Percentiles rank a stretch among this genome's conserved stretches.
These are phyloP conservation scores for Megaceryle torquata DNA, from an alignment of 2,113 vertebrate genomes.

Conservation along the genomic window DNA sequence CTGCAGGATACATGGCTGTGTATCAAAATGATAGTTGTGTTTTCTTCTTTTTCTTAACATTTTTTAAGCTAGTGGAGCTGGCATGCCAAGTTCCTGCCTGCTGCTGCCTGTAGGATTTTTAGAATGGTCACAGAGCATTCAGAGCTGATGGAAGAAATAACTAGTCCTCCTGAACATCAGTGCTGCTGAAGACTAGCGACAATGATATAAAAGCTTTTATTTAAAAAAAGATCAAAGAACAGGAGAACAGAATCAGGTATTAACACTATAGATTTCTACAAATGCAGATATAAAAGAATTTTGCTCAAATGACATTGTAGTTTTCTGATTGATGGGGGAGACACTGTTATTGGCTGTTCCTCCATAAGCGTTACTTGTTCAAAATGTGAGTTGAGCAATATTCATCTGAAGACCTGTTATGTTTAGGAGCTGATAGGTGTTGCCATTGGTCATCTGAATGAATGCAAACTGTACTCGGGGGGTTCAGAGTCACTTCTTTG, in stretches of 20 bases:
- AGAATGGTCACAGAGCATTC: not conserved
- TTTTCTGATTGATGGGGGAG: not conserved
- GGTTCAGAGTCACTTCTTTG: not conserved
- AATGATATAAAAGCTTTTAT: not conserved
- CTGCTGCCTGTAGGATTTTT: conserved; percentile 2
- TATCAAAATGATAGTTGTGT: not conserved
- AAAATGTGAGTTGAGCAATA: not conserved
- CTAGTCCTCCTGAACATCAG: not conserved
- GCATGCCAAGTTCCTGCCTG: not conserved
- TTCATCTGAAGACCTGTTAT: not conserved
- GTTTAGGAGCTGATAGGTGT: not conserved
- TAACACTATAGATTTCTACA: not conserved
- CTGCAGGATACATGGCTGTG: not conserved
- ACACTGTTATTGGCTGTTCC: not conserved
- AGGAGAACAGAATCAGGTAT: not conserved
- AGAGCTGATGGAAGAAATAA: not conserved
- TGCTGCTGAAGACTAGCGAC: not conserved
- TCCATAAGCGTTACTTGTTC: not conserved
- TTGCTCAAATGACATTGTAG: not conserved
- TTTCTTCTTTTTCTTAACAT: not conserved
- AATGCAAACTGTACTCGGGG: not conserved
- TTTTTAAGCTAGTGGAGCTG: not conserved
- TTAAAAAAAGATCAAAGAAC: not conserved
- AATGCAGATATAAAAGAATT: not conserved
- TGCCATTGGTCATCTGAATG: not conserved